Evolutionary conservation across 1,140 invertebrate genomes (phyloP).

Genomic region (Cataglyphis hispanica): DNA sequence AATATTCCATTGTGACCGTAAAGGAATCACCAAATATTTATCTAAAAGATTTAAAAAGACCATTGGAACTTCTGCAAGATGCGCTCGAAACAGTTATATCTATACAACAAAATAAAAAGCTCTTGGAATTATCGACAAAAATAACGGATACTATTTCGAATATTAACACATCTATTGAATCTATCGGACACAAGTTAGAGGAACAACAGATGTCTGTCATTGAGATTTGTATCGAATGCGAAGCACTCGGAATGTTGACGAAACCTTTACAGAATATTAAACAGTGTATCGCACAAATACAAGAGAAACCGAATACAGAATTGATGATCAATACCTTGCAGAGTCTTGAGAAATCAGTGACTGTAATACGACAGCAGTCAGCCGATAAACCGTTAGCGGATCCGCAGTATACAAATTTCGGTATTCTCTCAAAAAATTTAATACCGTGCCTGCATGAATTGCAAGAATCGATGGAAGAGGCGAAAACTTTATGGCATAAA

Average conservation of each 20-base stretch:
- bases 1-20: conserved; percentile 58
- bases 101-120: conserved; percentile 22
- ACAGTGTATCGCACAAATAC: conserved; percentile 27
- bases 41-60: conserved; percentile 66
- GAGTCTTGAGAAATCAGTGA: conserved; percentile 37
- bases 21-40: conserved; percentile 61
- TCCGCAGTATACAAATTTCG: background rate
- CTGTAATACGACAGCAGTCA: conserved; percentile 48
- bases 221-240: conserved; percentile 58
- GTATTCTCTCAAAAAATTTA: conserved; percentile 27
- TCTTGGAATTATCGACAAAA: conserved; percentile 49
- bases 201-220: conserved; percentile 31
- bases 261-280: conserved; percentile 58
- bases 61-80: conserved; percentile 52
- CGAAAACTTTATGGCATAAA: conserved; percentile 50
- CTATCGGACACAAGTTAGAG: conserved; percentile 55
- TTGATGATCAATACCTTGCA: background rate
- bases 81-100: conserved; percentile 35
- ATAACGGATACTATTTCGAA: conserved; percentile 51
- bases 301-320: conserved; percentile 1
- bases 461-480: conserved; percentile 30
- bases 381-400: conserved; percentile 61
- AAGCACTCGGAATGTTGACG: conserved; percentile 48
- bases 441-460: conserved; percentile 30
- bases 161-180: conserved; percentile 56